Evolutionary conservation across 2,888 invertebrate species (phyloP), one percentile per base, ranked within the genome.

Genomic region (Rhamnusium bicolor): DNA sequence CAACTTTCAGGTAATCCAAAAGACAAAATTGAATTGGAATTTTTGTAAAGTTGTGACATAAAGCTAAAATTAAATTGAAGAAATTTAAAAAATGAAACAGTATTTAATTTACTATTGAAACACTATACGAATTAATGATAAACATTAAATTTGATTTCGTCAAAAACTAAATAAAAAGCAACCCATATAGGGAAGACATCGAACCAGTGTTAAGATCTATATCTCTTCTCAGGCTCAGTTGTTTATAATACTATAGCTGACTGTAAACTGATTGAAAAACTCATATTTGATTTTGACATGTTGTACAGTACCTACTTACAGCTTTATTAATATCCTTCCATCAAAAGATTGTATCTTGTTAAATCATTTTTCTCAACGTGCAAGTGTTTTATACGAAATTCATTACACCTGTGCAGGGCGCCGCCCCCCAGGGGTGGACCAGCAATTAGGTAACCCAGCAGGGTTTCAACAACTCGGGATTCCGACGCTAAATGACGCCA

Each of bases 341-440:
- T 79, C 79, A 73, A 74, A 54, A 72, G 74, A 75, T 74, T 46
- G 68, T 73, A 75, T 77, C 65, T 71, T 63, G 72, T 40, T 63
- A 75, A 75, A 79, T 79, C 81, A 81, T 80, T 82, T 80, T 81
- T 82, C 81, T 79, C 72, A 73, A 77, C 72, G 67, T 75, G 76
- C 71, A 75, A 80, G 81, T 82, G 81, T 82, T 80, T 81, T 79
- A 80, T 82, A 80, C 76, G 77, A 83, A 83, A 82, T 83, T 81
- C 83, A 83, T 83, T 83, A 84, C 83, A 83, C 82, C 82, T 82
- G 82, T 80, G 78, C 78, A 78, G 80, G 80, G 78, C 75, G 79
- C 76, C 78, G 76, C 80, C 81, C 84, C 56, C 83, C 80, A 78
- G 76, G 79, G 81, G 80, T 79, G 78, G 75, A 63, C 77, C 75